A percentile compares a stretch with the other conserved stretches of the same genome.
Conservation (phyloP, 92 coral and sea anemone genomes). For the Actinernus sp. region DNA sequence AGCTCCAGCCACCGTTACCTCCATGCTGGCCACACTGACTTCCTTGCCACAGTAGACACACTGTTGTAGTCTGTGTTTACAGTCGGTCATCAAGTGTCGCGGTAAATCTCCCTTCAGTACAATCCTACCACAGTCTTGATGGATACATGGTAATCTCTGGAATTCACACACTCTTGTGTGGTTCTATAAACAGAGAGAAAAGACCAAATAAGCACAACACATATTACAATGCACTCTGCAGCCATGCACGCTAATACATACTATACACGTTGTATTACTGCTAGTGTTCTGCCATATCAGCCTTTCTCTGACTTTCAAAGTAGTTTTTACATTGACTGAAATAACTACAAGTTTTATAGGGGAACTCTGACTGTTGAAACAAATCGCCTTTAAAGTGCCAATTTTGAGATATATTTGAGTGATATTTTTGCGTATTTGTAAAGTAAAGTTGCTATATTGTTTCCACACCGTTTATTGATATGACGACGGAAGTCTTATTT, state of each 20-base stretch:
- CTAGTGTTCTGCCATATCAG: neutral
- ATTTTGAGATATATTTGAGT: no score
- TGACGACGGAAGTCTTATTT: no score
- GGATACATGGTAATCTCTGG: slow-evolving; percentile 27
- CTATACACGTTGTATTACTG: neutral
- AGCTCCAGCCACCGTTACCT: slow-evolving; percentile 5
- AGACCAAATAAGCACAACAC: neutral
- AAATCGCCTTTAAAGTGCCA: no score
- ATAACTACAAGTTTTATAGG: no score
- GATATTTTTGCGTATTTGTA: no score
- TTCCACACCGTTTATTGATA: no score
- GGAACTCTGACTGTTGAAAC: no score
- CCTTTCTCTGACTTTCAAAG: no score
- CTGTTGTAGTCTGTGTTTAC: slow-evolving; percentile 24
- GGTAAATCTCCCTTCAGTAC: slow-evolving; percentile 38
- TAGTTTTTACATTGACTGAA: no score
- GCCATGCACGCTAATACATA: no score
- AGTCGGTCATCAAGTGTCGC: slow-evolving; percentile 39
- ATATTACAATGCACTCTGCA: no score
- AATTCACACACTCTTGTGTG: slow-evolving; percentile 43
- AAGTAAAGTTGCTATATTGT: no score
- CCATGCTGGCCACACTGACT: slow-evolving; percentile 17
- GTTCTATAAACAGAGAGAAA: slow-evolving; percentile 6
- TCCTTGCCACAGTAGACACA: slow-evolving; percentile 46
- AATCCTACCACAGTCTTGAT: slow-evolving; percentile 20